phyloP scores from a whole-genome alignment of 2,113 vertebrate genomes.

The Cyanoliseus patagonus region DNA sequence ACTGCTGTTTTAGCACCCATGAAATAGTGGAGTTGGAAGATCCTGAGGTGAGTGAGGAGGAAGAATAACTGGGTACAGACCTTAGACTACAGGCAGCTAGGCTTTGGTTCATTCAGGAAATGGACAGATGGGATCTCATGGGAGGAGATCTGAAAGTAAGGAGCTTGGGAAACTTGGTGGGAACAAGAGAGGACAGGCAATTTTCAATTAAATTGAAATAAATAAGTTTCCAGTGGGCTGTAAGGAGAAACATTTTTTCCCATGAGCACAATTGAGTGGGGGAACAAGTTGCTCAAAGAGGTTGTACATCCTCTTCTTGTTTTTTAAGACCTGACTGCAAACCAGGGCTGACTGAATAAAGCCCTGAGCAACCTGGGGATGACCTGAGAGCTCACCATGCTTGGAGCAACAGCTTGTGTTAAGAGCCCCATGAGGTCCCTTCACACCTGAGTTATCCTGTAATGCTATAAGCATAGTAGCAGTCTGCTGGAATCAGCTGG shows the following conservation, averaged over 20 bases:
- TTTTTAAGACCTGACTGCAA: background rate
- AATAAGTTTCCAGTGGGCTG: background rate
- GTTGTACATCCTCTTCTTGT: background rate
- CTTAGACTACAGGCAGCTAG: rapidly evolving
- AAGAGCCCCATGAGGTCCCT: background rate
- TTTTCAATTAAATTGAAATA: background rate
- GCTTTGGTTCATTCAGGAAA: background rate
- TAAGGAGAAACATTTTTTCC: background rate
- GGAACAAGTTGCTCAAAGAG: background rate
- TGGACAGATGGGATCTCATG: background rate
- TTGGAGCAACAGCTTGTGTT: background rate
- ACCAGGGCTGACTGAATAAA: background rate
- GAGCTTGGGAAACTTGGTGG: background rate
- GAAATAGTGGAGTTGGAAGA: background rate
- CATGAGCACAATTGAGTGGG: background rate
- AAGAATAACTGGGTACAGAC: background rate
- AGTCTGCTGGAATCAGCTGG: background rate
- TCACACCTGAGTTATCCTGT: background rate
- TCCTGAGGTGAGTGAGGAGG: background rate
- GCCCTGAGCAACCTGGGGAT: background rate
- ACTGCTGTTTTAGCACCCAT: background rate
- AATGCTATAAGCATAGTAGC: background rate
- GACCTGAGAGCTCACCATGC: background rate
- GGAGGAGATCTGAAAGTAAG: background rate
- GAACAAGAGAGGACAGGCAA: background rate